Conservation (phyloP, 2,888 invertebrate species). For the Sesia apiformis region DNA sequence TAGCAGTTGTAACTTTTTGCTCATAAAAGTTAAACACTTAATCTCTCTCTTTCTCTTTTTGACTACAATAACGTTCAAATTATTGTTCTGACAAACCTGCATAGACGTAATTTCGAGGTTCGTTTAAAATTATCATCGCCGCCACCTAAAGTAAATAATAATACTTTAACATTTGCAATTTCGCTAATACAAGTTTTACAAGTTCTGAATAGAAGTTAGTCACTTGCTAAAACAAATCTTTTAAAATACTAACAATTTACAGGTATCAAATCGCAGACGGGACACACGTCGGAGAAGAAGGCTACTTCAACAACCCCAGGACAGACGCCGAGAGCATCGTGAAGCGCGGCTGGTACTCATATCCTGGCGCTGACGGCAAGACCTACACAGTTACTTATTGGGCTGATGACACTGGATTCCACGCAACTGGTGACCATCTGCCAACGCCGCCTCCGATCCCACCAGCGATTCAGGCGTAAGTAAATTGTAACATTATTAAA, state of each 20-base stretch:
- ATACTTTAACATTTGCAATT: too few species aligned
- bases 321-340: constrained; percentile 52
- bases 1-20: too few species aligned
- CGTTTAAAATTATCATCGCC: too few species aligned
- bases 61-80: too few species aligned
- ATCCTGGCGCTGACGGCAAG: constrained; percentile 50
- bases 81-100: too few species aligned
- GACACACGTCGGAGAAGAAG: constrained; percentile 60
- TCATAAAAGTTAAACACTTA: too few species aligned
- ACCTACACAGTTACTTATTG: constrained; percentile 59
- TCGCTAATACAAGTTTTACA: too few species aligned
- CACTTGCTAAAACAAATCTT: too few species aligned
- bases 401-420: constrained; percentile 64
- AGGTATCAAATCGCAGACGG: constrained; percentile 64
- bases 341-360: constrained; percentile 67
- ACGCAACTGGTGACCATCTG: constrained; percentile 59
- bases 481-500: constrained; percentile 8
- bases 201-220: too few species aligned
- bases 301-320: constrained; percentile 50
- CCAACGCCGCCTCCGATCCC: constrained; percentile 59
- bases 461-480: constrained; percentile 56
- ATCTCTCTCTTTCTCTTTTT: too few species aligned
- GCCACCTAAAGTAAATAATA: too few species aligned
- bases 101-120: too few species aligned
- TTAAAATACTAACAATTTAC: background rate